Base-by-base conservation (phyloP, 2,888 invertebrate species). In the Crocallis elinguaria region DNA sequence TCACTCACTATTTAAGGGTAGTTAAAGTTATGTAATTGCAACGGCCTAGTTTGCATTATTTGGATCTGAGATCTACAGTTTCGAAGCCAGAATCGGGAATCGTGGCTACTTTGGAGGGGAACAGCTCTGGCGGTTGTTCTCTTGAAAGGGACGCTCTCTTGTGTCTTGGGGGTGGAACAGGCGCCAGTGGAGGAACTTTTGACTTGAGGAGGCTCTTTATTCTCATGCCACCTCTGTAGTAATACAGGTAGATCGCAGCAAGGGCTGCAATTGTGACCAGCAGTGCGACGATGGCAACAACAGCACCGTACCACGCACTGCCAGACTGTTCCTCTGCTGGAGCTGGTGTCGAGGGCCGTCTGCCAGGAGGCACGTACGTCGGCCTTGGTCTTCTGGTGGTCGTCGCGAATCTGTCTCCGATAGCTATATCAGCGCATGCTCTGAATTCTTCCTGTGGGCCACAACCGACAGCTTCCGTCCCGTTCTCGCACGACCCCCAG, bases 371-470 rank as follows among this genome's bases (percentile, higher is more conserved):
- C 38, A 86, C 84, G 65, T 86, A 88, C 11, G 90, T 71, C 0
- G 92, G 88, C 68, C 92, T 87, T 4, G 92, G 92, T 14, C 83
- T 73, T 48, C 73, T 84, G 0, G 91, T 89, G 0, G 88, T 87
- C 0, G 89, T 87, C 0, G 88, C 79, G 50, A 91, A 82, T 19
- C 79, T 73, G 50, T 93, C 94, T 1, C 94, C 94, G 29, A 97
- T 94, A 11, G 94, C 92, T 35, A 97, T 94, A 71, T 97, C 97
- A 0, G 97, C 95, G 66, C 97, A 97, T 0, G 96, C 95, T 13
- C 97, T 93, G 73, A 97, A 97, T 73, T 97, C 96, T 77, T 97
- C 97, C 76, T 97, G 97, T 0, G 95, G 95, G 0, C 97, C 97
- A 73, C 97, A 97, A 0, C 97, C 97, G 0, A 97, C 95, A 0